phyloP scores from a whole-genome alignment of 1,140 invertebrate species.

The Eupristina koningsbergeri region DNA sequence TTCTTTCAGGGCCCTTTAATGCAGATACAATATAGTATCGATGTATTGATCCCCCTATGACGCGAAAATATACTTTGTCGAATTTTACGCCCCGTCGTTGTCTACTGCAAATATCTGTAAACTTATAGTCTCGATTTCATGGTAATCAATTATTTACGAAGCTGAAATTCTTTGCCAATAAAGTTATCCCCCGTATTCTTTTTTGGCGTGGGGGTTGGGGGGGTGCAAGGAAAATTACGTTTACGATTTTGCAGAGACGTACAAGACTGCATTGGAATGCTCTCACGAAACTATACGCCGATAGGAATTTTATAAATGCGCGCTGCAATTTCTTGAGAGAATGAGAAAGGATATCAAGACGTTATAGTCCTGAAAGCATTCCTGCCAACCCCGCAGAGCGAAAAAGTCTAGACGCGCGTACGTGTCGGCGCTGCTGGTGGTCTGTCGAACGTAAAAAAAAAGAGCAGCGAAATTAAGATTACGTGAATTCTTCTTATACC shows the following conservation, averaged over 20 bases:
- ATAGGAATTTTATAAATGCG: slow-evolving; percentile 30
- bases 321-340: slow-evolving; percentile 17
- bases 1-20: neutral
- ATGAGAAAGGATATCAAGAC: slow-evolving; percentile 22
- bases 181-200: neutral
- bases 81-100: neutral
- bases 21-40: neutral
- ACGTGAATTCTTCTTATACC: slow-evolving; percentile 3
- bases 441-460: neutral
- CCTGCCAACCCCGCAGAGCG: neutral
- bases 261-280: neutral
- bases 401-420: neutral
- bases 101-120: neutral
- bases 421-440: neutral
- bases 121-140: slow-evolving; percentile 12
- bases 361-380: slow-evolving; percentile 33
- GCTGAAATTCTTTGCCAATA: neutral
- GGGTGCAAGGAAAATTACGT: neutral
- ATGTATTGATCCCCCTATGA: neutral
- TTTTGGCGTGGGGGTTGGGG: no score
- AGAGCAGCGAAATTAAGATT: slow-evolving; percentile 35
- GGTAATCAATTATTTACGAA: slow-evolving; percentile 41
- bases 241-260: neutral
- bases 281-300: neutral
- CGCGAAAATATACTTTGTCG: neutral